Evolutionary conservation across 2,113 vertebrate genomes (phyloP).

Genomic region (Scophthalmus maximus): DNA sequence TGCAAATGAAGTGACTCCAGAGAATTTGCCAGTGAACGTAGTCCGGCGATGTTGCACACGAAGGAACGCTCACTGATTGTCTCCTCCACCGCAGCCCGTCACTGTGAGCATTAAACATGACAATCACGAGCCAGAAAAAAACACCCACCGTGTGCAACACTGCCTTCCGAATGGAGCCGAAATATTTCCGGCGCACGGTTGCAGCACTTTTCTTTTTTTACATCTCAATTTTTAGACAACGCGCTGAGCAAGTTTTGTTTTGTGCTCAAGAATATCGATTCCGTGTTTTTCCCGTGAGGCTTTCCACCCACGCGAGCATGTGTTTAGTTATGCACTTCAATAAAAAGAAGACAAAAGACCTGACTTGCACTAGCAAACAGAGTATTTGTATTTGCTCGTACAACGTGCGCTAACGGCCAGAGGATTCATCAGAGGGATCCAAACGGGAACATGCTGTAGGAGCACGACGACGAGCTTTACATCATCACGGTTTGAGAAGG

Average conservation of each 20-base stretch:
- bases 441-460: no score
- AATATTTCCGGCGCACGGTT: conserved; percentile 32
- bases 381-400: background rate
- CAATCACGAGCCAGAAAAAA: conserved; percentile 54
- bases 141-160: conserved; percentile 38
- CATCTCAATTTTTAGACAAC: no score
- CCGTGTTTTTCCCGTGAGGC: conserved; percentile 38
- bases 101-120: conserved; percentile 39
- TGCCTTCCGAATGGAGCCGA: conserved; percentile 26
- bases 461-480: no score
- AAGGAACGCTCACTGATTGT: conserved; percentile 41
- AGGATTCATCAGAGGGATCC: no score
- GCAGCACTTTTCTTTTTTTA: background rate
- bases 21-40: conserved; percentile 40
- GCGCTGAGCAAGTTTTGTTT: conserved; percentile 37
- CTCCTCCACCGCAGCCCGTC: conserved; percentile 25
- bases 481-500: no score
- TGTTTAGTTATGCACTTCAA: conserved; percentile 32
- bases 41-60: conserved; percentile 2
- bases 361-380: conserved; percentile 7
- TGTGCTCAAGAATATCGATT: conserved; percentile 59
- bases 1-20: conserved; percentile 13
- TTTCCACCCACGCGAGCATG: conserved; percentile 43
- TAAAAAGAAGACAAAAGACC: conserved; percentile 3
- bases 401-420: background rate